These are phyloP conservation scores for Diadema setosum DNA, from an alignment of 35 echinoderm and acorn worm species.

Conservation along the genomic window DNA sequence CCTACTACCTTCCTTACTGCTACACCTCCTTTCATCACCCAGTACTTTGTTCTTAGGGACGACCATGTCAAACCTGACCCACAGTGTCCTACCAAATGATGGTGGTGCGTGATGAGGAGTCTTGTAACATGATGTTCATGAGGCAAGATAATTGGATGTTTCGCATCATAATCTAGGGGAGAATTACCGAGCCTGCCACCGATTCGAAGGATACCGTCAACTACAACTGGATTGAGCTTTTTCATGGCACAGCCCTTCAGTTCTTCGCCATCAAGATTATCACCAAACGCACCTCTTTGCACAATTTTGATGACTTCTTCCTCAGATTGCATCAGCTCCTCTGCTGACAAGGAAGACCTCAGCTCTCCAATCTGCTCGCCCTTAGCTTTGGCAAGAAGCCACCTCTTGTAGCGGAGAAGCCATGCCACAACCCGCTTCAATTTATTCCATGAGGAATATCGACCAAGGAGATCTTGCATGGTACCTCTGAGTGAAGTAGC, in stretches of 20 bases:
- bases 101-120: slow-evolving; percentile 24
- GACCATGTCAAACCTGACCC: slow-evolving; percentile 38
- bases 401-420: slow-evolving; percentile 11
- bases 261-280: no score
- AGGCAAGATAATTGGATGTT: slow-evolving; percentile 47
- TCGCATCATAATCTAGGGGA: not conserved
- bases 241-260: not conserved
- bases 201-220: slow-evolving; percentile 6
- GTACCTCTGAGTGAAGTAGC: not conserved
- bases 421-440: slow-evolving; percentile 8
- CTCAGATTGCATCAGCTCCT: not conserved
- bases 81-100: slow-evolving; percentile 15
- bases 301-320: slow-evolving; percentile 8
- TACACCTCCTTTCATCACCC: slow-evolving; percentile 24
- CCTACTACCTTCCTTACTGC: slow-evolving; percentile 23
- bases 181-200: slow-evolving; percentile 29
- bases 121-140: slow-evolving; percentile 25
- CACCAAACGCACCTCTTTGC: not conserved
- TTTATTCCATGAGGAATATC: slow-evolving; percentile 48
- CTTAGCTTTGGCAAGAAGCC: not conserved
- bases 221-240: not conserved
- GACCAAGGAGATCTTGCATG: not conserved
- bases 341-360: not conserved
- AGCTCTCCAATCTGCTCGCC: not conserved
- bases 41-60: slow-evolving; percentile 29